These are phyloP conservation scores for Cryptus viduatorius DNA, from an alignment of 2,888 invertebrate genomes.

Conservation along the genomic window DNA sequence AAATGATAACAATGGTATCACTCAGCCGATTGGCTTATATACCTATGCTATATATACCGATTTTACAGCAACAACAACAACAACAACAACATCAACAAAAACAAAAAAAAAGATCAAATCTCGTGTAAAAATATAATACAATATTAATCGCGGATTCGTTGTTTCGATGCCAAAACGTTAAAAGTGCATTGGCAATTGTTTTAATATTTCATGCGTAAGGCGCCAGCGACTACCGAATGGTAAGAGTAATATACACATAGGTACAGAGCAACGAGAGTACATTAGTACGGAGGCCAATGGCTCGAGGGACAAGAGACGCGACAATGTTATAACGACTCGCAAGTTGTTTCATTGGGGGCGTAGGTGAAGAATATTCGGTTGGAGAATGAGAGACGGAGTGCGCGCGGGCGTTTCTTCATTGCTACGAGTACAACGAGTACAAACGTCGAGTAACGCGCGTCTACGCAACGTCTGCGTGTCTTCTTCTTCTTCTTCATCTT, in stretches of 20 bases:
- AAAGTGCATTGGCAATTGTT: neutral
- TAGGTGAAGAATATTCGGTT: slow-evolving; percentile 63
- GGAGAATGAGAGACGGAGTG: slow-evolving; percentile 39
- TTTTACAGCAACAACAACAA: neutral
- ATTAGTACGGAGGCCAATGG: slow-evolving; percentile 16
- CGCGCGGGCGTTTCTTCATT: slow-evolving; percentile 60
- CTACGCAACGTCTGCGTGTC: neutral
- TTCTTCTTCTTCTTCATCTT: slow-evolving; percentile 6
- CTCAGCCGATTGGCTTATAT: slow-evolving; percentile 78
- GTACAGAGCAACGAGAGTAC: neutral
- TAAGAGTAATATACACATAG: neutral
- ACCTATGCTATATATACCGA: slow-evolving; percentile 41
- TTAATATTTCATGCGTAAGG: neutral
- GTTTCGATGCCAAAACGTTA: neutral
- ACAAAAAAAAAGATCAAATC: neutral
- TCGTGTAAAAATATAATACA: neutral
- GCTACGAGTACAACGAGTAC: slow-evolving; percentile 45
- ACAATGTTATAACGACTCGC: slow-evolving; percentile 32
- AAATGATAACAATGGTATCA: slow-evolving; percentile 86
- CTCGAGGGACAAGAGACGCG: slow-evolving; percentile 11
- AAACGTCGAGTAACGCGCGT: slow-evolving; percentile 7
- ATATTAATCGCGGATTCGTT: slow-evolving; percentile 14
- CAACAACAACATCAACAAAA: neutral
- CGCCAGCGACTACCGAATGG: neutral
- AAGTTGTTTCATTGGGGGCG: slow-evolving; percentile 61